Evolutionary conservation across 2,797 vertebrate species (phyloP), one percentile per base, ranked within the genome.

Genomic region (Epinephelus awoara): DNA sequence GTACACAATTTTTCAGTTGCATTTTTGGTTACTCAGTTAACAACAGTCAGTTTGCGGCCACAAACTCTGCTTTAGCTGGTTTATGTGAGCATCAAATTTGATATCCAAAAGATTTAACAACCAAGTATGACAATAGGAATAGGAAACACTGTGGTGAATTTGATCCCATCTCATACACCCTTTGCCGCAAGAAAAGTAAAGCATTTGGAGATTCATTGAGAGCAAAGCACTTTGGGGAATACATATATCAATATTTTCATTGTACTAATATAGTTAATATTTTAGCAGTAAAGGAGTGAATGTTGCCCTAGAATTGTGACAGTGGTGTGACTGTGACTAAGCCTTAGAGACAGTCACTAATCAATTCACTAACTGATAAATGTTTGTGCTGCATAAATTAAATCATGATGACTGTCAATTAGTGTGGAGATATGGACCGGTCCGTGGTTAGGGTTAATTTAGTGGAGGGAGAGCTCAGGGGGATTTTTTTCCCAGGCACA

Each of bases 351-450:
- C 85, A 76, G 84, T 56, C 34, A 52, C 84, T 69, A 83, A 89
- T 89, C 82, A 84, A 62, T 83, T 77, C 51, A 27, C 54, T 80
- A 75, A 85, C 58, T 82, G 74, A 79, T 81, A 72, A 79, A 75
- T 85, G 82, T 81, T 75, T 88, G 67, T 54, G 34, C 62, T 52
- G 77, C 71, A 79, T 88, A 63, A 80, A 90, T 87, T 58, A 81
- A 74, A 84, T 82, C 59, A 47, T 75, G 34, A 66, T 59, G 29
- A 79, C 64, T 78, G 52, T 80, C 2, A 27, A 73, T 70, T 50
- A 29, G 75, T 46, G 46, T 68, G 55, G 59, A 55, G 77, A 76
- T 63, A 57, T 29, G 40, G 66, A 44, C 14, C 23, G 67, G 25
- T 25, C 49, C 44, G 54, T 51, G 83, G 17, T 58, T 61, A 61